A percentile compares a stretch with the other conserved stretches of the same genome.
These are phyloP conservation scores for Peromyscus nudipes DNA, from an alignment of 2,797 vertebrate genomes.

Conservation along the genomic window DNA sequence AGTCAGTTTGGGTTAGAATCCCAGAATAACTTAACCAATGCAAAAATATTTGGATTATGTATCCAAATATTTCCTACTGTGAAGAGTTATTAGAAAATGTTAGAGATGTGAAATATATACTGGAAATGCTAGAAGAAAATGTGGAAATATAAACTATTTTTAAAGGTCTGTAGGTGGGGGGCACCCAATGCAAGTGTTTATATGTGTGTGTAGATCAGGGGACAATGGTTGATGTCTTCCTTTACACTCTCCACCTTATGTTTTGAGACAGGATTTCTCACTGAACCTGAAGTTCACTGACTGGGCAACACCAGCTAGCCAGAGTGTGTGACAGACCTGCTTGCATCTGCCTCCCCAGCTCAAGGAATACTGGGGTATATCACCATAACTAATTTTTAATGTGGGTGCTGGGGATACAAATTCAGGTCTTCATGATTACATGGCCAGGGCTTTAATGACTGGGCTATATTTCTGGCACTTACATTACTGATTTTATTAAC, in stretches of 20 bases:
- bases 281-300: neutral
- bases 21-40: conserved; percentile 1
- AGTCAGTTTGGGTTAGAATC: conserved; percentile 45
- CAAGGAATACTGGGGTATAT: neutral
- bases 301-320: neutral
- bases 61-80: conserved; percentile 29
- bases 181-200: neutral
- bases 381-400: neutral
- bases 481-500: conserved; percentile 25
- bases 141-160: conserved; percentile 35
- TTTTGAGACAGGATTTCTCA: neutral
- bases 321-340: neutral
- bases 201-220: neutral
- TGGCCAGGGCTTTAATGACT: neutral
- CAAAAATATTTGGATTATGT: conserved; percentile 12
- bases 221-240: neutral
- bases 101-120: neutral
- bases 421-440: neutral
- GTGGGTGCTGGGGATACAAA: neutral
- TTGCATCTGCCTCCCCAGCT: neutral
- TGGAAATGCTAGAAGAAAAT: neutral
- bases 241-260: neutral
- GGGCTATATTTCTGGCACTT: neutral
- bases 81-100: conserved; percentile 55
- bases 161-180: neutral